Base-by-base conservation (phyloP, 2,113 vertebrate genomes). In the Pelmatolapia mariae region DNA sequence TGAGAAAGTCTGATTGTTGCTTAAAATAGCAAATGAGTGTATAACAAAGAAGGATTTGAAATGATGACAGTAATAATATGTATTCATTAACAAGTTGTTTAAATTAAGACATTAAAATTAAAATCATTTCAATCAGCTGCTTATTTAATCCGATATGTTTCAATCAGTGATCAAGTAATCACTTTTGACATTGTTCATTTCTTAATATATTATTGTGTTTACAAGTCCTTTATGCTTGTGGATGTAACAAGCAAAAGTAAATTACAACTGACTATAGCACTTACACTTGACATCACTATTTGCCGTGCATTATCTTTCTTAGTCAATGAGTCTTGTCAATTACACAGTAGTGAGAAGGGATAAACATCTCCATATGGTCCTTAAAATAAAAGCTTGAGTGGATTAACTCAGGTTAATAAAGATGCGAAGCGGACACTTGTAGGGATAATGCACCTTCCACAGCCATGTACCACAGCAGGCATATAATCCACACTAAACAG, bases 341-440 rank as follows among this genome's bases (percentile, higher is more conserved):
- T 36, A 76, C 45, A 59, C 73, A 50, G 16, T n/a, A 71, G 18
- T 7, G 54, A 79, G 31, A 8, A 45, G 36, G 73, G 63, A 89
- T 85, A 79, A 88, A 56, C 26, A 71, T 84, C 85, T 87, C 86
- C 79, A 82, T 90, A 89, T 78, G 86, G 82, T 63, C 73, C 52
- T n/a, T n/a, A 63, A 63, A 53, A 61, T 84, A 47, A 85, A 88
- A 86, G 47, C n/a, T 56, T 59, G 66, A 36, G 56, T 40, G 57
- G 80, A 89, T 94, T 83, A 89, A 40, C 53, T 10, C 87, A 88
- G 86, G 89, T 94, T 88, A 85, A 87, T 56, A 47, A 59, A 88
- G 83, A 89, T 81, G 86, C 47, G 86, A 86, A 85, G 13, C 33
- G 40, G 26, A 82, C 82, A 83, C 8, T 47, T 87, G 84, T 86